Conservation (phyloP, 2,888 invertebrate genomes). For the Cheilosia grossa region DNA sequence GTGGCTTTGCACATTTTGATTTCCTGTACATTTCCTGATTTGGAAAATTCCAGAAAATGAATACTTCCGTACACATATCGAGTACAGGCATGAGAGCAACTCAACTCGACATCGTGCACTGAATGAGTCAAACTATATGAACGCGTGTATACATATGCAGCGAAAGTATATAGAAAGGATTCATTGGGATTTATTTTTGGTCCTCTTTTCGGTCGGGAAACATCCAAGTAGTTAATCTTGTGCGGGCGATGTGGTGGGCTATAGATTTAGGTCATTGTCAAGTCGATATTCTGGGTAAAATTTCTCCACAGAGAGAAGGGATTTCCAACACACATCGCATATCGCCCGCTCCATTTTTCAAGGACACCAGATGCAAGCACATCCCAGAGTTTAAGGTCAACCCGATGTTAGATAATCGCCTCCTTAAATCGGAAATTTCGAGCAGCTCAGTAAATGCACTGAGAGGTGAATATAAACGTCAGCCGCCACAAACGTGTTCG, state of each 20-base stretch:
- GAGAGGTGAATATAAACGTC: not conserved
- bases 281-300: constrained; percentile 21
- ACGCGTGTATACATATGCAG: not conserved
- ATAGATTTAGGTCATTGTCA: constrained; percentile 25
- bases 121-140: not conserved
- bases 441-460: not conserved
- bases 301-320: not conserved
- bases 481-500: constrained; percentile 18
- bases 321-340: not conserved
- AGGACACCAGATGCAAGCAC: constrained; percentile 8
- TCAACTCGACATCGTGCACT: constrained; percentile 23
- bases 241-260: not conserved
- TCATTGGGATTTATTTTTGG: constrained; percentile 31
- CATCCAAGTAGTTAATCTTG: not conserved
- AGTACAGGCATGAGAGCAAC: constrained; percentile 11
- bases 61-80: constrained; percentile 56
- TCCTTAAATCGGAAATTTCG: not conserved
- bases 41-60: constrained; percentile 58
- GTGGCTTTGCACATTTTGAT: constrained; percentile 45
- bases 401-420: constrained; percentile 1
- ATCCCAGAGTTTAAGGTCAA: constrained; percentile 55
- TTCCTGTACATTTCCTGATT: constrained; percentile 69
- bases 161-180: constrained; percentile 36
- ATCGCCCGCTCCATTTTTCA: not conserved
- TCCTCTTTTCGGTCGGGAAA: not conserved